Evolutionary conservation across 2,113 vertebrate genomes (phyloP).

Genomic region (Danionella cerebrum): DNA sequence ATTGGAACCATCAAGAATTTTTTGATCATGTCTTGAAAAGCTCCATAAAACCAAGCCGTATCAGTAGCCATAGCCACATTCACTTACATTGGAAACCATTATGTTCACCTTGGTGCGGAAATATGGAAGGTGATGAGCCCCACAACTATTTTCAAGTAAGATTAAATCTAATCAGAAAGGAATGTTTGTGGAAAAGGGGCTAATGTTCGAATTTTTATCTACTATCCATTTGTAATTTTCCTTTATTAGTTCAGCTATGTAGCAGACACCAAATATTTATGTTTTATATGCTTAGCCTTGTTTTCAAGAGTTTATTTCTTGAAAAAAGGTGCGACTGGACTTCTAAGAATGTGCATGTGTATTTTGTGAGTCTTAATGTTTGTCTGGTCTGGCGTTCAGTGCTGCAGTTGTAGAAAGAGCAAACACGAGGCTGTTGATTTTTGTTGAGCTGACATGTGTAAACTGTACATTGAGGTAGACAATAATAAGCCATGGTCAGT

Average conservation of each 20-base stretch:
- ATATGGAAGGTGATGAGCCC: too few relatives aligned
- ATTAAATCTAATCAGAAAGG: too few relatives aligned
- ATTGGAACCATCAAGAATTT: too few relatives aligned
- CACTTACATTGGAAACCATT: too few relatives aligned
- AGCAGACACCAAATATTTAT: conserved; percentile 37
- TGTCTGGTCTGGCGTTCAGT: conserved; percentile 56
- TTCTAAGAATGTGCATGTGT: conserved; percentile 41
- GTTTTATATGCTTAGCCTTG: conserved; percentile 12
- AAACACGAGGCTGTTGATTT: conserved; percentile 4
- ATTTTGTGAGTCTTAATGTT: conserved; percentile 56
- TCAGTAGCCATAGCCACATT: too few relatives aligned
- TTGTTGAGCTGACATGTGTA: conserved; percentile 6
- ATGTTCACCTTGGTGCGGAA: too few relatives aligned
- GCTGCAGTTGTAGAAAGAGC: conserved; percentile 36
- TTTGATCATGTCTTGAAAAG: too few relatives aligned
- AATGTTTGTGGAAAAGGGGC: too few relatives aligned
- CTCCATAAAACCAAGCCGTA: too few relatives aligned
- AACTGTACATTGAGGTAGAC: conserved; percentile 18
- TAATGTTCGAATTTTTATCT: too few relatives aligned
- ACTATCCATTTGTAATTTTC: too few relatives aligned
- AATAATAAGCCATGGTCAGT: conserved; percentile 28
- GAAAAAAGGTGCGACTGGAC: conserved; percentile 18
- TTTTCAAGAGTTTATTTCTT: not conserved
- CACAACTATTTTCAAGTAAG: too few relatives aligned
- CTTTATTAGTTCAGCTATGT: conserved; percentile 21